These are phyloP conservation scores for Sinodicranocentrus sp. DNA, from an alignment of 2,888 invertebrate species.

Conservation along the genomic window DNA sequence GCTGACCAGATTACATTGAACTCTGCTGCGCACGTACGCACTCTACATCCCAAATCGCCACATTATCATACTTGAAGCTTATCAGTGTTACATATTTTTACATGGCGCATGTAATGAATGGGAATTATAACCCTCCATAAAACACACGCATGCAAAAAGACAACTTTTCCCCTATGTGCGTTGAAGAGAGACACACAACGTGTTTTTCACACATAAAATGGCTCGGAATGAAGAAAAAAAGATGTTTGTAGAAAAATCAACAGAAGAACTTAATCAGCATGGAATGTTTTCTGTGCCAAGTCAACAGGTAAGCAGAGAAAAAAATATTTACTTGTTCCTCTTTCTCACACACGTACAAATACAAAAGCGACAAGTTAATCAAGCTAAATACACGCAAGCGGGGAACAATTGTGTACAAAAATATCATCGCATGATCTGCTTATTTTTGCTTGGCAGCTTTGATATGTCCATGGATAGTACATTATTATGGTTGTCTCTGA, in stretches of 20 bases:
- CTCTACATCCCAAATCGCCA: conserved; percentile 23
- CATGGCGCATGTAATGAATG: background rate
- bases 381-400: too few species aligned
- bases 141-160: too few species aligned
- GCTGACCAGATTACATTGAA: conserved; percentile 68
- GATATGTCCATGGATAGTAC: too few species aligned
- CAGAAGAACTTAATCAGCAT: conserved; percentile 33
- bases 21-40: conserved; percentile 56
- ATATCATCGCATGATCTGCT: too few species aligned
- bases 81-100: conserved; percentile 52
- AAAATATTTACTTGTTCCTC: conserved; percentile 28
- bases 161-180: conserved; percentile 51
- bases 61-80: conserved; percentile 47
- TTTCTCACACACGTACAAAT: too few species aligned
- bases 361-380: too few species aligned
- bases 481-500: too few species aligned
- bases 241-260: conserved; percentile 57
- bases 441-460: too few species aligned
- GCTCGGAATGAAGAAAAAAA: conserved; percentile 50
- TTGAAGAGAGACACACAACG: conserved; percentile 36
- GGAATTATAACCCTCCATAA: too few species aligned
- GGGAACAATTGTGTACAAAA: too few species aligned
- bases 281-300: conserved; percentile 54
- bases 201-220: conserved; percentile 40
- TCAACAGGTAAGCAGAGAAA: conserved; percentile 38